Base-by-base conservation (phyloP, 2,888 invertebrate genomes). In the Lypha dubia region DNA sequence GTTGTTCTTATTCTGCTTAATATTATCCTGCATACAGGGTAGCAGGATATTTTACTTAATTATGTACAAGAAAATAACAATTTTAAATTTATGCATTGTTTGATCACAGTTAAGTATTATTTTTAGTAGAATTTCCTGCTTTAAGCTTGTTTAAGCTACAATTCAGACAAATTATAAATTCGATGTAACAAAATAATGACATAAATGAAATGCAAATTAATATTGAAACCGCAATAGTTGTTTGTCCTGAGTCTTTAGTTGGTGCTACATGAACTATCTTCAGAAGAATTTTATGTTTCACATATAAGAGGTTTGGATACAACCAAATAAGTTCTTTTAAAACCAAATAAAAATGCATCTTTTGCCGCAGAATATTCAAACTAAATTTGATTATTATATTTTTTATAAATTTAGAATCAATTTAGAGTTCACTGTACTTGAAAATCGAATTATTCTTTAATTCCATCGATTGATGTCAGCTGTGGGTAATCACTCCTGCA, bases 131-230 rank as follows among this genome's bases (percentile, higher is more conserved):
- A 11, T 4, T n/a, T n/a, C n/a, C n/a, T 44, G n/a, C n/a, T 44
- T n/a, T 9, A 35, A 35, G n/a, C n/a, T n/a, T n/a, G n/a, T n/a
- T n/a, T 35, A 8, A 35, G 35, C 35, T 35, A 46, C 11, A n/a
- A n/a, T n/a, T n/a, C n/a, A n/a, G n/a, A n/a, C n/a, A n/a, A n/a
- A n/a, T 17, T 62, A 38, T 68, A 0, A n/a, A 35, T n/a, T 38
- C 63, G 65, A 53, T 51, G 63, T 75, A 22, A 13, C 20, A 11
- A 53, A 44, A 5, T 28, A 28, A 28, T 28, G 5, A 28, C 28
- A 20, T 60, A 73, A 49, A 56, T 53, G 41, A 53, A 28, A 75
- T 67, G 53, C 22, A 41, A 76, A 67, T 76, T 58, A 56, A 46
- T 65, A 32, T 44, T 53, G 35, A 32, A 56, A 46, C n/a, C n/a